Conservation (phyloP, 1,140 invertebrate genomes). For the Magallana ariakensis region DNA sequence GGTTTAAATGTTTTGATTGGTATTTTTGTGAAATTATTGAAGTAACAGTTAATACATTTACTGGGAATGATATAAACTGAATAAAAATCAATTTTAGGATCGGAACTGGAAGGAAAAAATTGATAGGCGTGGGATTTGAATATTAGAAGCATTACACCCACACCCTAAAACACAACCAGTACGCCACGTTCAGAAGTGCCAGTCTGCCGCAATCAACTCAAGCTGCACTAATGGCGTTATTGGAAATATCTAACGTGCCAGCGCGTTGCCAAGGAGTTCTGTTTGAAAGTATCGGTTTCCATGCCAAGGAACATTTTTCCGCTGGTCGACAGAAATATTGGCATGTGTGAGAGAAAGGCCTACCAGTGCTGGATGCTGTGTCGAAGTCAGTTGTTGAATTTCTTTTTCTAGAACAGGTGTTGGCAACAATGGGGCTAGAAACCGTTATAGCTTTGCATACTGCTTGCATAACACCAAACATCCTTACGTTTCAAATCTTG, state of each 20-base stretch:
- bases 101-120: not conserved
- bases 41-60: no score
- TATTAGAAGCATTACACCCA: conserved; percentile 25
- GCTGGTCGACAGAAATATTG: conserved; percentile 35
- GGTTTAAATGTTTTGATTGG: no score
- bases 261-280: conserved; percentile 36
- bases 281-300: conserved; percentile 36
- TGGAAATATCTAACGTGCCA: conserved; percentile 38
- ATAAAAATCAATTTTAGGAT: not conserved
- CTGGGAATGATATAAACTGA: no score
- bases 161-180: conserved; percentile 20
- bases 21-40: no score
- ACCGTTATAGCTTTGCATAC: not conserved
- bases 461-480: no score
- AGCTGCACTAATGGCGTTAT: conserved; percentile 30
- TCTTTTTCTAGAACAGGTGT: conserved; percentile 22
- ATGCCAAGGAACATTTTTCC: conserved; percentile 32
- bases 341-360: conserved; percentile 25
- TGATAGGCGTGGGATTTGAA: conserved; percentile 3
- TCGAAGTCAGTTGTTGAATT: conserved; percentile 20
- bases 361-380: conserved; percentile 15
- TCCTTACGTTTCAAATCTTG: no score
- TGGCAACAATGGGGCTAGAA: conserved; percentile 20
- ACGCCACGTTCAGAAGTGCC: not conserved
- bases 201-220: conserved; percentile 27